Base-by-base conservation (phyloP, 1,140 invertebrate genomes). In the Choristoneura fumiferana region DNA sequence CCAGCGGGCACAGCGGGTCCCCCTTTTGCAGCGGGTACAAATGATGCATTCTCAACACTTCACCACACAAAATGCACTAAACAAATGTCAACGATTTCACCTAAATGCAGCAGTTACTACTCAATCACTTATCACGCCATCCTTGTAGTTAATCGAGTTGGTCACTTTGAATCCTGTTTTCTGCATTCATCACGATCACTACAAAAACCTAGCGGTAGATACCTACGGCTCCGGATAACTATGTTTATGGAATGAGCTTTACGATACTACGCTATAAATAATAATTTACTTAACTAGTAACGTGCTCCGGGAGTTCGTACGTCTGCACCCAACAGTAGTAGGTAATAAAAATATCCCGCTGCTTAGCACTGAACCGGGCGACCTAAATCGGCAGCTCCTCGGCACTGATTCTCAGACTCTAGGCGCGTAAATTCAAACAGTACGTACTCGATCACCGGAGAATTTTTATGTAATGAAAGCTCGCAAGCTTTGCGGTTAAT, bases 1-100 rank as follows among this genome's bases (percentile, higher is more conserved):
- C 96, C 75, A 97, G 90, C 17, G 96, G 96, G 81, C 96, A 98
- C 56, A 97, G 89, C 37, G 96, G 94, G 81, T 98, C 96, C 57
- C 95, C 95, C 90, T 95, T 96, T 67, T 93, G 92, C 67, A 93
- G 91, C 39, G 95, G 94, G 84, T 95, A 95, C 78, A 95, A 84
- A 85, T 95, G 94, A 90, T 95, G 94, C 95, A 96, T 95, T 56
- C 70, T 62, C 63, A 77, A 58, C 14, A 54, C 56, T 63, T 60
- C 54, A 65, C 62, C 60, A 63, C 63, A 66, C 63, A 66, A 64
- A 88, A 85, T 84, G 78, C 84, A 87, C 78, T 73, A 69, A 63
- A 78, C 71, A 76, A 84, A 87, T 84, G 80, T 74, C 71, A 72
- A 75, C 39, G 67, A 62, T 81, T 78, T 69, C 59, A 69, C 45